Percentiles rank a stretch among this genome's conserved stretches.
These are phyloP conservation scores for Synergus japonicus DNA, from an alignment of 2,888 invertebrate genomes.

Conservation along the genomic window DNA sequence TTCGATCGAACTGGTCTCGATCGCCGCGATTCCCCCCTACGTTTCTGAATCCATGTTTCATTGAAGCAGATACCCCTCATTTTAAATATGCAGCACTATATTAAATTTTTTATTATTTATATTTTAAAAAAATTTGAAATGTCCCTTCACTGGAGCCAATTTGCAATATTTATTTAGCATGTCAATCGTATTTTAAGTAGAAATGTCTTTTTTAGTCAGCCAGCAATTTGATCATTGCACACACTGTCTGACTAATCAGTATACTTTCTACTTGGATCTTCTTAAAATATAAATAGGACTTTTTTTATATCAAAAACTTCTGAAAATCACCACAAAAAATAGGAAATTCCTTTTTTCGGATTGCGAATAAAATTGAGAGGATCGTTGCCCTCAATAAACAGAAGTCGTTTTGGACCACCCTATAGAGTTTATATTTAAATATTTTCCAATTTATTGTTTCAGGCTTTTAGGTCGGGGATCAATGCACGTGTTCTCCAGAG, in stretches of 20 bases:
- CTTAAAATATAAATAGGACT: too few species aligned
- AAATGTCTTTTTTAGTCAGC: not conserved
- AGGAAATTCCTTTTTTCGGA: too few species aligned
- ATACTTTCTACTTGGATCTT: too few species aligned
- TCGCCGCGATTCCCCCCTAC: slow-evolving; percentile 16
- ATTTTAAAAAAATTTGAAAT: not conserved
- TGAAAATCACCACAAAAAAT: too few species aligned
- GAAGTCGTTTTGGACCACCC: too few species aligned
- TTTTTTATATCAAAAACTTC: not conserved
- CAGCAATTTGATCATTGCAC: not conserved
- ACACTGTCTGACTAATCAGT: not conserved
- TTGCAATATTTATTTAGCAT: not conserved
- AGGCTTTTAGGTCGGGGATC: slow-evolving; percentile 93
- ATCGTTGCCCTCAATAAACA: too few species aligned
- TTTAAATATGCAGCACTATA: slow-evolving; percentile 12
- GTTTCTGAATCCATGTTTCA: slow-evolving; percentile 27
- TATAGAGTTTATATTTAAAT: not conserved
- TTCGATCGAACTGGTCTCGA: slow-evolving; percentile 33
- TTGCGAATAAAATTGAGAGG: too few species aligned
- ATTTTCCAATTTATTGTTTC: slow-evolving; percentile 66
- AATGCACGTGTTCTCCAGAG: slow-evolving; percentile 96
- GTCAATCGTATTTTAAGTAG: not conserved
- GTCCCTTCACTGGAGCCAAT: not conserved
- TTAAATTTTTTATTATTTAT: not conserved
- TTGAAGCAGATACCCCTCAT: not conserved